Percentiles rank a stretch among this genome's conserved stretches.
phyloP scores from a whole-genome alignment of 2,113 vertebrate species.

The Ptilorrhoa leucosticta region DNA sequence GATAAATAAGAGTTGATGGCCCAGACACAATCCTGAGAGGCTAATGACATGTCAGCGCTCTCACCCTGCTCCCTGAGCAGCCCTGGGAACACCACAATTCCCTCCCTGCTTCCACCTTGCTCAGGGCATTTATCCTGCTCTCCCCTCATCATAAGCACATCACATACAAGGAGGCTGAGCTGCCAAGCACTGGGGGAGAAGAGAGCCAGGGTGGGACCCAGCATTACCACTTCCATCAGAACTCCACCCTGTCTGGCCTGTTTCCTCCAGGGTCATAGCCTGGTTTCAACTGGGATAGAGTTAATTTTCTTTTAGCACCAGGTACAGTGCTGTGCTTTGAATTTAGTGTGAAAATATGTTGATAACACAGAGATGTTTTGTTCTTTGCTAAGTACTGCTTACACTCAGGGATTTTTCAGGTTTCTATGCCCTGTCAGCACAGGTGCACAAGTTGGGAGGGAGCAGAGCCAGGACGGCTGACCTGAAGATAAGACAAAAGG shows the following conservation, averaged over 20 bases:
- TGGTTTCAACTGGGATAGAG: fast-evolving
- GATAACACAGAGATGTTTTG: not conserved
- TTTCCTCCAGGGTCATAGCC: not conserved
- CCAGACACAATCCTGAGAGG: not conserved
- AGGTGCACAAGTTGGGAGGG: not conserved
- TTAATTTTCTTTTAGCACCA: not conserved
- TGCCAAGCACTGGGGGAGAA: not conserved
- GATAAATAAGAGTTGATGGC: not conserved
- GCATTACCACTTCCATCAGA: not conserved
- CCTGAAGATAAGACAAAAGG: not conserved
- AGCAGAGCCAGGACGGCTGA: not conserved
- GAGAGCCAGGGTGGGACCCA: not conserved
- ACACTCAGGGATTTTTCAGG: not conserved
- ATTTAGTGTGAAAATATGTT: not conserved
- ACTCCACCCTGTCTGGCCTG: not conserved
- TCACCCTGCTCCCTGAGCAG: not conserved
- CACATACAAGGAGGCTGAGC: fast-evolving
- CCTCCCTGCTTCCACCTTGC: not conserved
- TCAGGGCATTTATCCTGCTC: not conserved
- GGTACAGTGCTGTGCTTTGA: not conserved
- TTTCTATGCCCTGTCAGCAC: not conserved
- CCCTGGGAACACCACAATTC: not conserved
- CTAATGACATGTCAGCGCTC: not conserved
- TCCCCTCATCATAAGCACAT: fast-evolving
- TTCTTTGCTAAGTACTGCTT: not conserved